Evolutionary conservation across 2,888 invertebrate species (phyloP), one percentile per base, ranked within the genome.

Genomic region (Chorisops tibialis): DNA sequence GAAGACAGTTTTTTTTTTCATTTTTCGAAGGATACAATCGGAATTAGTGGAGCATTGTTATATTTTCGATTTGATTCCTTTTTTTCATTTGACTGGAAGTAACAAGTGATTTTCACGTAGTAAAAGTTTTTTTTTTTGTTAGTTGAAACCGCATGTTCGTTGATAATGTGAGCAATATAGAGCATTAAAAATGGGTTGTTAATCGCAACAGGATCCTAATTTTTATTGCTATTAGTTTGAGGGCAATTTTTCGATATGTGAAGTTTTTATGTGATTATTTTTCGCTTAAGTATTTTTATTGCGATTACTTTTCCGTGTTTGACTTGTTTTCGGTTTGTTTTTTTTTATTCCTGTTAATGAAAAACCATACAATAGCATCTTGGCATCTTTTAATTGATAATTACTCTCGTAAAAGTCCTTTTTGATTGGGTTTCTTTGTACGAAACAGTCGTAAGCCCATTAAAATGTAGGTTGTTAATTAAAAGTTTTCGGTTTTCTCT

Each of bases 371-470:
- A 41, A 22, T 51, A 37, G 43, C n/a, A n/a, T 52, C 43, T 24
- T 50, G 48, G 52, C 49, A 43, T 58, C 50, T 49, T 64, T 64
- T 64, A 64, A 64, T 64, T 64, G 62, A 62, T 62, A 64, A 64
- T 64, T 64, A 47, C 64, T 39, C 45, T 48, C 38, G 45, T 50
- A 54, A 64, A 64, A 62, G 59, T 12, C 30, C 18, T 49, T 61
- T 54, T 62, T 64, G 64, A 62, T 64, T 62, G 59, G 59, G 62
- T 59, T 59, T 56, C 59, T 52, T 59, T 61, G 56, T 56, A 48
- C 37, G 18, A 14, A 38, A 30, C 21, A 21, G 21, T 21, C 45
- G 38, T 48, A 24, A 22, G 21, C 37, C 59, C 38, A 59, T 59
- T 59, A 59, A 59, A 59, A 48, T 37, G 38, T n/a, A 48, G 48